Evolutionary conservation across 2,888 invertebrate species (phyloP).

Genomic region (Dasypogon diadema): DNA sequence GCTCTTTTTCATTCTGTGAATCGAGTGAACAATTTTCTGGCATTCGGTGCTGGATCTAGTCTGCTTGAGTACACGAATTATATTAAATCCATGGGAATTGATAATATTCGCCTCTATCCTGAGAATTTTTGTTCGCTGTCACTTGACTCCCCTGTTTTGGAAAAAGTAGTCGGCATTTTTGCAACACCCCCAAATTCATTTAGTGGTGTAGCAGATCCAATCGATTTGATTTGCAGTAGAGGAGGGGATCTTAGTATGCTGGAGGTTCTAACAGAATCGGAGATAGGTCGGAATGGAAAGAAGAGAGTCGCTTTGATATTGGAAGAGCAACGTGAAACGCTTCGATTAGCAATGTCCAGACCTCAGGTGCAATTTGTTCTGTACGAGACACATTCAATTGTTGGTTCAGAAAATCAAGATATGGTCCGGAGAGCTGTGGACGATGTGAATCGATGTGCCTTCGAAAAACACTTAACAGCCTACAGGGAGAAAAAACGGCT

Average conservation of each 20-base stretch:
- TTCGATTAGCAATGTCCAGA: slow-evolving; percentile 80
- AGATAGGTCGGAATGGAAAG: slow-evolving; percentile 74
- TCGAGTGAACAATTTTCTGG: slow-evolving; percentile 73
- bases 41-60: slow-evolving; percentile 73
- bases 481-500: slow-evolving; percentile 63
- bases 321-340: slow-evolving; percentile 80
- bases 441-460: slow-evolving; percentile 78
- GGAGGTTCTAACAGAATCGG: slow-evolving; percentile 79
- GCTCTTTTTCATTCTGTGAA: slow-evolving; percentile 74
- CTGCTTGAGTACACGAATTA: slow-evolving; percentile 76
- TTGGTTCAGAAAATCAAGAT: slow-evolving; percentile 80
- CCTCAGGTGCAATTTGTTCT: slow-evolving; percentile 86
- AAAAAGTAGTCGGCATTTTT: slow-evolving; percentile 74
- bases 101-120: slow-evolving; percentile 70
- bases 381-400: slow-evolving; percentile 84
- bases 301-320: slow-evolving; percentile 76
- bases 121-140: slow-evolving; percentile 71
- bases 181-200: slow-evolving; percentile 87
- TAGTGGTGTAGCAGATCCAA: slow-evolving; percentile 82
- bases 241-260: slow-evolving; percentile 83
- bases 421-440: slow-evolving; percentile 78
- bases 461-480: slow-evolving; percentile 74
- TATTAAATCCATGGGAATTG: slow-evolving; percentile 77
- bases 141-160: slow-evolving; percentile 71
- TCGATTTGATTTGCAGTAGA: slow-evolving; percentile 83